These are phyloP conservation scores for Tachystola acroxantha DNA, from an alignment of 2,888 invertebrate genomes.

Conservation along the genomic window DNA sequence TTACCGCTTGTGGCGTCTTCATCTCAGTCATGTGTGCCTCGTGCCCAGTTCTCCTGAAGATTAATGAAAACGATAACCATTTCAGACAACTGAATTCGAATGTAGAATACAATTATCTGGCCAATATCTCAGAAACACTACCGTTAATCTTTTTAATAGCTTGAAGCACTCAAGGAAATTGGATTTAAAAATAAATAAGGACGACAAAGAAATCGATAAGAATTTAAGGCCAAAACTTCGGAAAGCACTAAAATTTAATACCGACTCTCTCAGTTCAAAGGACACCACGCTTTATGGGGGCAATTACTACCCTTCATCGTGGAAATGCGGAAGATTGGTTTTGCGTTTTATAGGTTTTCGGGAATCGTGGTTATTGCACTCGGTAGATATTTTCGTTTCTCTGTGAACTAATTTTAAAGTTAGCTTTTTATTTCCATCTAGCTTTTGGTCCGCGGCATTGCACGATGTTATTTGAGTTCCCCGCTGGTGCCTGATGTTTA, in stretches of 20 bases:
- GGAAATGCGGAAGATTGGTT: conserved; percentile 63
- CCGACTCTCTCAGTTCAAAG: conserved; percentile 48
- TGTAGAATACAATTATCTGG: conserved; percentile 19
- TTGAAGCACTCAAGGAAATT: conserved; percentile 39
- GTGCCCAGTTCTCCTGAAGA: too few species aligned
- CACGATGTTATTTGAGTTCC: too few species aligned
- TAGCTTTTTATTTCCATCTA: conserved; percentile 15
- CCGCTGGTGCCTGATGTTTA: too few species aligned
- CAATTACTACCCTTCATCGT: conserved; percentile 70
- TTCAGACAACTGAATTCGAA: background rate
- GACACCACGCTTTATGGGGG: conserved; percentile 66
- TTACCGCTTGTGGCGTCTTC: too few species aligned
- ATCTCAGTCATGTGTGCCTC: too few species aligned
- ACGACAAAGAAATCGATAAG: conserved; percentile 48
- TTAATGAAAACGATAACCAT: background rate
- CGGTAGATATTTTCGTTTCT: conserved; percentile 31
- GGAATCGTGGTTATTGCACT: conserved; percentile 46
- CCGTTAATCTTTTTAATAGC: conserved; percentile 50
- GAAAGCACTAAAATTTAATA: conserved; percentile 68
- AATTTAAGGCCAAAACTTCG: conserved; percentile 56
- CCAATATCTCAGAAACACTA: conserved; percentile 20
- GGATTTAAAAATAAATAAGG: conserved; percentile 51
- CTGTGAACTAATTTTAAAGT: conserved; percentile 16
- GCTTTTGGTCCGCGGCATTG: too few species aligned
- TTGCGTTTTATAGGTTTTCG: conserved; percentile 57